Evolutionary conservation across 2,888 invertebrate species (phyloP), one percentile per base, ranked within the genome.

Genomic region (Andricus curvator): DNA sequence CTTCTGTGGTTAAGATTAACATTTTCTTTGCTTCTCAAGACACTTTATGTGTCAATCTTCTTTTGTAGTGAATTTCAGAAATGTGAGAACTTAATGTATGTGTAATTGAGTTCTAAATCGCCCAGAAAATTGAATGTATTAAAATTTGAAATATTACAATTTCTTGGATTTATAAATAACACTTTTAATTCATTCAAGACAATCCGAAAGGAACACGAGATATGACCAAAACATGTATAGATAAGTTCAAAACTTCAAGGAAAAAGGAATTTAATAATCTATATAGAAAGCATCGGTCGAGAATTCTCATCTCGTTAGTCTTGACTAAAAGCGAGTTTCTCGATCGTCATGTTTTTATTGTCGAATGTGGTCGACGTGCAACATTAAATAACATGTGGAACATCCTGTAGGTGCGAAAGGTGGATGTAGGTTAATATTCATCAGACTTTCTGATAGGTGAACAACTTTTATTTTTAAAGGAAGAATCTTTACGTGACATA

Each of bases 391-490:
- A 37, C 22, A 67, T 51, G 29, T 70, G 6, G 51, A 51, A 74
- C 29, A 56, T 74, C 22, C n/a, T 17, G 25, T 70, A 29, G 33
- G n/a, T 74, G 33, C 17, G 51, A 74, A 74, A 74, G 15, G 51
- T 51, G 29, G 22, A 74, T 60, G 51, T 74, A 74, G 74, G 74
- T 56, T 37, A 74, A 60, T 25, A 15, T 51, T 74, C 33, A 33
- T 13, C n/a, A 56, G n/a, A 37, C 56, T 51, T 56, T 60, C 56
- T 56, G 51, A 56, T 74, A 74, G 64, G 15, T 1, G 17, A 56
- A 51, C 13, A n/a, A 33, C 56, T 51, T 74, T 74, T 56, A 56
- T 74, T 68, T 68, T 68, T 25, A 20, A 74, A 56, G 74, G 20
- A 56, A n/a, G 11, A n/a, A 56, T 56, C 33, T 33, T 56, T 6